Conservation (phyloP, 1,140 invertebrate genomes). For the Hylaeus volcanicus region DNA sequence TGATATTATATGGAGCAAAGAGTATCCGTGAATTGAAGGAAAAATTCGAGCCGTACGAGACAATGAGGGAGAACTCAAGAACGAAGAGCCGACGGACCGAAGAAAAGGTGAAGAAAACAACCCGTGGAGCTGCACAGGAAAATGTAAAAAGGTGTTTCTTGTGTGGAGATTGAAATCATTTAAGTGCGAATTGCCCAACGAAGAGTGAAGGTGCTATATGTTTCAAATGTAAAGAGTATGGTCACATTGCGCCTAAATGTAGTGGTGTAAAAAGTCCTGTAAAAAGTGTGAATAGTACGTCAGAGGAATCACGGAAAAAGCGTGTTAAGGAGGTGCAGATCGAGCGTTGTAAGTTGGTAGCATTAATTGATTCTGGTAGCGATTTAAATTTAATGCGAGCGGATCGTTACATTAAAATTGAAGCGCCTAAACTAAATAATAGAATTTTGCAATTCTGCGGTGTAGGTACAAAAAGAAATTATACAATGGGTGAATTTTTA, state of each 20-base stretch:
- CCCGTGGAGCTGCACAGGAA: neutral
- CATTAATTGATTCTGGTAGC: neutral
- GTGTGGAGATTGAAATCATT: neutral
- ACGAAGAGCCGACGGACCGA: neutral
- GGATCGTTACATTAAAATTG: slow-evolving; percentile 21
- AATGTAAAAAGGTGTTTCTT: neutral
- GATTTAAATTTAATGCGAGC: slow-evolving; percentile 16
- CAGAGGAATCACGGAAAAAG: neutral
- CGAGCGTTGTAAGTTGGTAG: neutral
- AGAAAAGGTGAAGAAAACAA: neutral
- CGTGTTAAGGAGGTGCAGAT: neutral
- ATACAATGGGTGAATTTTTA: neutral
- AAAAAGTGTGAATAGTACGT: neutral
- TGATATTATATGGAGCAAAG: neutral
- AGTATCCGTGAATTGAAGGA: slow-evolving; percentile 1
- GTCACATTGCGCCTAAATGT: slow-evolving; percentile 12
- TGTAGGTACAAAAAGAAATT: neutral
- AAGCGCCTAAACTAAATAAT: neutral
- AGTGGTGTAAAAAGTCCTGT: neutral
- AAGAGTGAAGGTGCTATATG: slow-evolving; percentile 13
- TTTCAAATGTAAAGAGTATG: slow-evolving; percentile 4
- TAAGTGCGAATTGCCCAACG: neutral
- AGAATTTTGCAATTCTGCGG: neutral
- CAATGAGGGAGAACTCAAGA: neutral
- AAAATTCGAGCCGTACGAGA: neutral